Evolutionary conservation across 2,113 vertebrate genomes (phyloP).

Genomic region (Struthidea cinerea): DNA sequence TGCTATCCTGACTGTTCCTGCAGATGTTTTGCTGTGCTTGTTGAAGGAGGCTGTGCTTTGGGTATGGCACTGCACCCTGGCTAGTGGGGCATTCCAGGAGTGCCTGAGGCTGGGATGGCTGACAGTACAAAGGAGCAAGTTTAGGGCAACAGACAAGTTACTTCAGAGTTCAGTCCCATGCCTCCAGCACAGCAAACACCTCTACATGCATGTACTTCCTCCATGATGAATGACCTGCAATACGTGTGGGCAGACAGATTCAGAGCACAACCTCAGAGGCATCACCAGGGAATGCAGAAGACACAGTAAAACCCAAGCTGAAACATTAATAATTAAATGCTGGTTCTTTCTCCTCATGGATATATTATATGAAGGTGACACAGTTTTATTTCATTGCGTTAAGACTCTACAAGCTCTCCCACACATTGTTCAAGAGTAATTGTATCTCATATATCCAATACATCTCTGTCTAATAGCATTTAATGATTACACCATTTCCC

Average conservation of each 20-base stretch:
- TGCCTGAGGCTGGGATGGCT: background rate
- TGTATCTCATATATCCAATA: background rate
- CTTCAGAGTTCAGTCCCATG: background rate
- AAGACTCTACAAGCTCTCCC: background rate
- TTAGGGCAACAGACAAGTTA: background rate
- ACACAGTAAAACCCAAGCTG: background rate
- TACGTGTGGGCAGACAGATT: background rate
- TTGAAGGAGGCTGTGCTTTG: background rate
- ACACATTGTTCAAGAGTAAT: background rate
- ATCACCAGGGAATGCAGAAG: background rate
- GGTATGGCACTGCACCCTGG: background rate
- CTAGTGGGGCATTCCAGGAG: fast-evolving
- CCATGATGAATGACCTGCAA: fast-evolving
- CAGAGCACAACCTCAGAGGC: background rate
- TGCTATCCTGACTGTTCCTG: background rate
- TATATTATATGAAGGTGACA: background rate
- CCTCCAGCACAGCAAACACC: background rate
- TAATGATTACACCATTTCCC: background rate
- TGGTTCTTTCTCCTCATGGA: background rate
- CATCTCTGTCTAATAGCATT: background rate
- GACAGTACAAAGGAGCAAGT: background rate
- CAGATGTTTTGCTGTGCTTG: background rate
- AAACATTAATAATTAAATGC: background rate
- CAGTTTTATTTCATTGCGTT: background rate
- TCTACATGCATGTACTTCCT: background rate